Evolutionary conservation across 1,140 invertebrate species (phyloP).

Genomic region (Archivesica marissinica): DNA sequence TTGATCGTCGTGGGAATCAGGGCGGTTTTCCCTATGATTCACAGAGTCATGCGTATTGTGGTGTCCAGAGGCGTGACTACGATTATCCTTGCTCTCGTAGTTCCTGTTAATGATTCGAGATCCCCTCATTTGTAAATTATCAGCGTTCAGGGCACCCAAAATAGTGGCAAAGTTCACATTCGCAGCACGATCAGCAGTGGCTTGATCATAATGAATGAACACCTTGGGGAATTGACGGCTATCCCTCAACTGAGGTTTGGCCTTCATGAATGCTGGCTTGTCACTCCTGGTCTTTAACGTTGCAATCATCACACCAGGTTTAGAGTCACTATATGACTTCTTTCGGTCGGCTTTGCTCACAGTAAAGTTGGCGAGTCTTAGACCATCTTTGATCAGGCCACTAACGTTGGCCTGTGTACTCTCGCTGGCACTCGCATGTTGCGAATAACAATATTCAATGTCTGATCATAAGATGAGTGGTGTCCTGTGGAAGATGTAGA

Average conservation of each 20-base stretch:
- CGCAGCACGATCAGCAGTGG: neutral
- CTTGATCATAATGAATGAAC: slow-evolving; percentile 2
- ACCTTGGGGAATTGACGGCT: neutral
- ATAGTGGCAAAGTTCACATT: slow-evolving; percentile 37
- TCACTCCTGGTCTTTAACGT: too few species aligned
- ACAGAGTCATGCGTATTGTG: too few species aligned
- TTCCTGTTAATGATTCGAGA: slow-evolving; percentile 6
- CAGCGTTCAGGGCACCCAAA: slow-evolving; percentile 7
- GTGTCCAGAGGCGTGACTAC: neutral
- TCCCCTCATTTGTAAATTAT: neutral
- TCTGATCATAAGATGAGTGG: neutral
- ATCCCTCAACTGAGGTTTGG: slow-evolving; percentile 6
- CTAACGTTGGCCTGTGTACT: slow-evolving; percentile 9
- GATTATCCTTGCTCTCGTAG: neutral
- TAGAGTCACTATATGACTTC: neutral
- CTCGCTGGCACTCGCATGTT: slow-evolving; percentile 1
- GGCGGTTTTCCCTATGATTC: too few species aligned
- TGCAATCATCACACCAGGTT: too few species aligned
- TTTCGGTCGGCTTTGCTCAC: slow-evolving; percentile 25
- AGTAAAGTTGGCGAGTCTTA: neutral
- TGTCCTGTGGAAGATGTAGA: neutral
- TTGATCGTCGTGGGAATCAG: too few species aligned
- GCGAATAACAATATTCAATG: slow-evolving; percentile 27
- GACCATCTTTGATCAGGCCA: slow-evolving; percentile 26
- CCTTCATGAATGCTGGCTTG: slow-evolving; percentile 24